Conservation (phyloP, 2,113 vertebrate species). For the Pangasianodon gigas region DNA sequence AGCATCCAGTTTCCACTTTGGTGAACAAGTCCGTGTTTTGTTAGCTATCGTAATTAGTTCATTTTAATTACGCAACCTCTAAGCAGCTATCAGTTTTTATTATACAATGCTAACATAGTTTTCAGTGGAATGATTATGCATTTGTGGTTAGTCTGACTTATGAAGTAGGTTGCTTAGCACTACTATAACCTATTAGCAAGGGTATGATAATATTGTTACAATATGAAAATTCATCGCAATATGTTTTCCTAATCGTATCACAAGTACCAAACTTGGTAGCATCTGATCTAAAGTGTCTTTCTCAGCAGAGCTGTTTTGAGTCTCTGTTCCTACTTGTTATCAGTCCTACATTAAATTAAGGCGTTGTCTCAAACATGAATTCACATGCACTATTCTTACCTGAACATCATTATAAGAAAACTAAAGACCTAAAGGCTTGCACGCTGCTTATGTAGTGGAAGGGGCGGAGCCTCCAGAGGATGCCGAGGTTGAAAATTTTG, state of each 20-base stretch:
- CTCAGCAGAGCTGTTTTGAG: not conserved
- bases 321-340: constrained; percentile 3
- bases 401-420: not conserved
- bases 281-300: not conserved
- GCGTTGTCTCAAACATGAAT: not conserved
- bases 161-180: too few species aligned
- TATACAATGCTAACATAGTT: too few species aligned
- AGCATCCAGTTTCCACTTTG: not conserved
- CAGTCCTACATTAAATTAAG: not conserved
- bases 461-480: too few species aligned
- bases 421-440: too few species aligned
- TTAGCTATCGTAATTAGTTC: not conserved
- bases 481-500: too few species aligned
- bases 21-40: not conserved
- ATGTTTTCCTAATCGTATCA: not conserved
- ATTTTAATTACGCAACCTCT: not conserved
- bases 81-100: not conserved
- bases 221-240: not conserved
- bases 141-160: too few species aligned
- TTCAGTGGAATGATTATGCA: too few species aligned
- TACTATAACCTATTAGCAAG: too few species aligned
- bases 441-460: too few species aligned
- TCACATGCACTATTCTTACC: not conserved
- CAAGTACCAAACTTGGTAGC: not conserved
- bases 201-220: not conserved